A percentile compares a stretch with the other conserved stretches of the same genome.
Conservation (phyloP, 1,140 invertebrate species). For the Anagrus nilaparvatae region DNA sequence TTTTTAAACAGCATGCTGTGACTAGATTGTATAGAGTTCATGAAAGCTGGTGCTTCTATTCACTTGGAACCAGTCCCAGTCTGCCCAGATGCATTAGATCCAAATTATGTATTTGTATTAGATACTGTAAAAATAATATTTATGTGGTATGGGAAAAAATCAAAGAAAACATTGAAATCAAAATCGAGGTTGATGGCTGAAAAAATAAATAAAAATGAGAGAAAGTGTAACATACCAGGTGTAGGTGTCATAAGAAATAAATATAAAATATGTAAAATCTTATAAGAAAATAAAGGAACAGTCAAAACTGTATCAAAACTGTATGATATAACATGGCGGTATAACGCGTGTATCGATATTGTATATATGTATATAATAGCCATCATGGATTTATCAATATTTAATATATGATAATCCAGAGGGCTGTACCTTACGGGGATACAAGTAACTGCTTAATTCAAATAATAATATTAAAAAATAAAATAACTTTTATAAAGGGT, state of each 20-base stretch:
- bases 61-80: conserved; percentile 86
- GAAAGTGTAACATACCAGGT: conserved; percentile 85
- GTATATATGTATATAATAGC: no score
- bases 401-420: no score
- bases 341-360: no score
- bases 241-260: no score
- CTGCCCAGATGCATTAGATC: conserved; percentile 65
- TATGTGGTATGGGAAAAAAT: conserved; percentile 86
- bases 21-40: conserved; percentile 84
- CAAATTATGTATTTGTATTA: conserved; percentile 83
- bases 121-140: conserved; percentile 82
- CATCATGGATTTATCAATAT: no score
- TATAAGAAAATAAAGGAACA: conserved; percentile 64
- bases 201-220: conserved; percentile 98
- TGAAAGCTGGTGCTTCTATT: conserved; percentile 73
- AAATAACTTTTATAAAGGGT: no score
- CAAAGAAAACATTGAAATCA: conserved; percentile 90
- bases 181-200: conserved; percentile 92
- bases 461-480: no score
- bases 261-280: conserved; percentile 78
- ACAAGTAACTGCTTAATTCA: no score
- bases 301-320: conserved; percentile 25
- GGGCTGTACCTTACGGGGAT: no score
- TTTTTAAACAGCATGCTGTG: conserved; percentile 57
- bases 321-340: no score